These are phyloP conservation scores for Smithornis capensis DNA, from an alignment of 2,113 vertebrate species.

Conservation along the genomic window DNA sequence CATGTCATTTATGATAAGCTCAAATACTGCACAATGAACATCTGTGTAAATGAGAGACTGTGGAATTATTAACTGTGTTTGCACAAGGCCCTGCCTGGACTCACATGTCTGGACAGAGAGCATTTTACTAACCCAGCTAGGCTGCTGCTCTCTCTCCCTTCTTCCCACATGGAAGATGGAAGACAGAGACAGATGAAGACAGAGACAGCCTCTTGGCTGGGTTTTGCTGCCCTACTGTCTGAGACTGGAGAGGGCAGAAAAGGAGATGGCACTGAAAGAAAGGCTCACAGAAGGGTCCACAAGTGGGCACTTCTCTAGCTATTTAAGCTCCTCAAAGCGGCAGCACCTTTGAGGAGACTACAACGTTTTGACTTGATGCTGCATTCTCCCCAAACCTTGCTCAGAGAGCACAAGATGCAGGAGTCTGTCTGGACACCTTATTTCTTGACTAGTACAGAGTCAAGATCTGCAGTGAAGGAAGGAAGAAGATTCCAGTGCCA, in stretches of 20 bases:
- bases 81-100: background rate
- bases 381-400: background rate
- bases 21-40: background rate
- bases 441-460: background rate
- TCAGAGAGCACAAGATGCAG: background rate
- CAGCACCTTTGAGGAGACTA: background rate
- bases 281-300: background rate
- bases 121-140: background rate
- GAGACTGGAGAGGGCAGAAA: background rate
- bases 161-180: background rate
- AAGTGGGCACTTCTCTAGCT: background rate
- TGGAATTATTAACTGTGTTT: background rate
- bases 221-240: background rate
- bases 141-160: background rate
- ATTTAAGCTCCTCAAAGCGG: background rate
- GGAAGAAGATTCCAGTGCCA: background rate
- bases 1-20: background rate
- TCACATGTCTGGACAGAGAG: background rate
- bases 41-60: background rate
- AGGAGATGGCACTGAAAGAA: background rate
- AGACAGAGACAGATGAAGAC: background rate
- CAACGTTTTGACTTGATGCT: background rate
- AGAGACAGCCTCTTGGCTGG: background rate
- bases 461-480: background rate
- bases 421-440: background rate